Percentiles rank a stretch among this genome's conserved stretches.
phyloP scores from a whole-genome alignment of 2,113 vertebrate genomes.

The Ifrita kowaldi region DNA sequence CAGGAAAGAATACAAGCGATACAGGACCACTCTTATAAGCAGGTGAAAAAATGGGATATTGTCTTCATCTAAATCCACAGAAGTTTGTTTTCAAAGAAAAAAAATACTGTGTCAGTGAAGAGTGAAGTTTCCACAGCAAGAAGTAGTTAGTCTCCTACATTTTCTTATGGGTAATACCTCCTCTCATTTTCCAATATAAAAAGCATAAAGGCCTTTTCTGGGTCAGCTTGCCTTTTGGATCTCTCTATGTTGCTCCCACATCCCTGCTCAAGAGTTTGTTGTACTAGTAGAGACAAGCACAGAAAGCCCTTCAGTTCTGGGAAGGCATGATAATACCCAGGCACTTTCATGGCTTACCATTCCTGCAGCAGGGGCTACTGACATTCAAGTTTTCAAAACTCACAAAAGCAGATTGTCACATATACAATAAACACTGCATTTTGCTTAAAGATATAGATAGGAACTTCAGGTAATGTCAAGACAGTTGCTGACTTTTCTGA shows the following conservation, averaged over 20 bases:
- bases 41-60: background rate
- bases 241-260: background rate
- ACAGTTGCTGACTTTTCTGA: background rate
- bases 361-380: background rate
- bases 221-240: background rate
- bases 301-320: background rate
- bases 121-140: background rate
- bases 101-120: background rate
- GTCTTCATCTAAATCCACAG: background rate
- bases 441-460: background rate
- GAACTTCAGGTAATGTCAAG: background rate
- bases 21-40: background rate
- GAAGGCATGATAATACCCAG: background rate
- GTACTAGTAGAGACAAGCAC: background rate
- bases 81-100: background rate
- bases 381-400: background rate
- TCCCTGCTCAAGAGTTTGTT: background rate
- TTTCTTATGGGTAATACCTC: background rate
- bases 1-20: background rate
- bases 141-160: background rate
- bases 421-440: background rate
- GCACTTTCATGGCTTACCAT: background rate
- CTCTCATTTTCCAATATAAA: background rate
- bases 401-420: background rate
- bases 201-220: background rate